A percentile compares a stretch with the other conserved stretches of the same genome.
Evolutionary conservation across 1,140 invertebrate species (phyloP).

Genomic region (fruit fly (Drosophila melanogaster)): DNA sequence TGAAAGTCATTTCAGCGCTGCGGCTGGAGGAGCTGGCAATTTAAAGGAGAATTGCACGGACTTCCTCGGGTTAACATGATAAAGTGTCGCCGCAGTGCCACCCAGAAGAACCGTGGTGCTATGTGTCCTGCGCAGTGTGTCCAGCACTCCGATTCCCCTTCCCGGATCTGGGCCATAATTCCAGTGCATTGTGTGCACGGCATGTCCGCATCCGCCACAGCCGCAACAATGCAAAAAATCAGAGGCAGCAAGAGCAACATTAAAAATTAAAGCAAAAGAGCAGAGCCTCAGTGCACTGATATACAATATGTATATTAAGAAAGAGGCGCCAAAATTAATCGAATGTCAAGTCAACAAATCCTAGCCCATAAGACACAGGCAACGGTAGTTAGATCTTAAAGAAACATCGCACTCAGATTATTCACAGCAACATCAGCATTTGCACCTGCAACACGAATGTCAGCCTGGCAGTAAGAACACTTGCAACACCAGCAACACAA

Average conservation of each 20-base stretch:
- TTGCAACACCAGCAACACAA: background rate
- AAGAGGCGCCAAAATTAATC: background rate
- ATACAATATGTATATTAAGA: background rate
- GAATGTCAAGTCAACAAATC: too few species aligned
- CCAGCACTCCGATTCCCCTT: background rate
- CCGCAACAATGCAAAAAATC: conserved; percentile 11
- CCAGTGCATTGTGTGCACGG: conserved; percentile 42
- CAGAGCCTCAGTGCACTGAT: background rate
- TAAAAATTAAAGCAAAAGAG: background rate
- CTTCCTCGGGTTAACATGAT: conserved; percentile 21
- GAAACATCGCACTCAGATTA: too few species aligned
- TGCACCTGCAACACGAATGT: too few species aligned
- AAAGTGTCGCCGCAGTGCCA: conserved; percentile 25
- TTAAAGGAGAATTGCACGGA: conserved; percentile 21
- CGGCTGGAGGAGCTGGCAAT: background rate
- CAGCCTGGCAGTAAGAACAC: too few species aligned
- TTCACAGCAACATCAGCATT: too few species aligned
- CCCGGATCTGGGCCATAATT: conserved; percentile 39
- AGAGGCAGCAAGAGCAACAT: background rate
- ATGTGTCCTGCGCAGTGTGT: too few species aligned
- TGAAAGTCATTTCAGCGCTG: background rate
- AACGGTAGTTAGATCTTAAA: too few species aligned
- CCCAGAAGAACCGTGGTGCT: background rate
- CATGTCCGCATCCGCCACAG: conserved; percentile 45
- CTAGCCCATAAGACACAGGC: too few species aligned